A percentile compares a stretch with the other conserved stretches of the same genome.
Evolutionary conservation across 2,797 vertebrate species (phyloP).

Genomic region (Picus viridis): DNA sequence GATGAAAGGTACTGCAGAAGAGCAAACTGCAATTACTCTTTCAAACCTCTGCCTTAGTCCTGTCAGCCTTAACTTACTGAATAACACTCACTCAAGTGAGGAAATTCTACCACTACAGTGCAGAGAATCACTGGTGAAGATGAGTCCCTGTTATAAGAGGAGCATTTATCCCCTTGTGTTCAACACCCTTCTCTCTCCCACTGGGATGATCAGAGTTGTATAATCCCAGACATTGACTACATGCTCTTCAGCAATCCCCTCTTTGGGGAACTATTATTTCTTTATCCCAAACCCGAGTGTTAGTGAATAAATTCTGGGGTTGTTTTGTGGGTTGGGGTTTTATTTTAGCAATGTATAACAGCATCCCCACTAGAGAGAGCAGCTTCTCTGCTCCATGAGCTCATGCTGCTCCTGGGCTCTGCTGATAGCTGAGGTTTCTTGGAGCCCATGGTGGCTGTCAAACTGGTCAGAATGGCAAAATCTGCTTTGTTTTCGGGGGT

Average conservation of each 20-base stretch:
- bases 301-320: background rate
- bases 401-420: background rate
- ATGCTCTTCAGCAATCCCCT: background rate
- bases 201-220: background rate
- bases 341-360: background rate
- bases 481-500: background rate
- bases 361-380: background rate
- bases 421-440: background rate
- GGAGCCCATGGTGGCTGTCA: background rate
- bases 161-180: conserved; percentile 37
- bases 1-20: conserved; percentile 58
- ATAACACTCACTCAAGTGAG: conserved; percentile 41
- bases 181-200: conserved; percentile 17
- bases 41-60: conserved; percentile 59
- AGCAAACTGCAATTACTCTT: conserved; percentile 63
- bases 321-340: too few relatives aligned
- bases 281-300: background rate
- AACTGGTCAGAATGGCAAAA: background rate
- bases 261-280: background rate
- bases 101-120: conserved; percentile 30
- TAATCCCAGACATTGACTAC: background rate
- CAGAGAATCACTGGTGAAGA: conserved; percentile 34
- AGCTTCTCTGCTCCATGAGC: background rate
- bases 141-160: conserved; percentile 27
- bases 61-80: conserved; percentile 43